These are phyloP conservation scores for Vollenhovia emeryi DNA, from an alignment of 1,140 invertebrate genomes.

Conservation along the genomic window DNA sequence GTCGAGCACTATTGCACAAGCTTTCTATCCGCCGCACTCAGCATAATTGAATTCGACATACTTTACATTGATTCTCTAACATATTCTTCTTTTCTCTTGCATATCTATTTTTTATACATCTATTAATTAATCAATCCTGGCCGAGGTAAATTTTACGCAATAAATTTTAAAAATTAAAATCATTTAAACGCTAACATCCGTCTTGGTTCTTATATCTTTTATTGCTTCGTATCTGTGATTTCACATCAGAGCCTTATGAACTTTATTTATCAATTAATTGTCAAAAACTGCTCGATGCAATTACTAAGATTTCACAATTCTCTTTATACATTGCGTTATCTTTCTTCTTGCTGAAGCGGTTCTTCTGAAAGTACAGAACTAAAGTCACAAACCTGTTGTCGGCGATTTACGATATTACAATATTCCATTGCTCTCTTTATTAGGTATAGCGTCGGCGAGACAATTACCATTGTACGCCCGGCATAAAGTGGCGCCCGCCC, in stretches of 20 bases:
- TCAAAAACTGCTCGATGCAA: background rate
- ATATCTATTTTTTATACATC: background rate
- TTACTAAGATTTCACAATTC: background rate
- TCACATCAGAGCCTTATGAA: no score
- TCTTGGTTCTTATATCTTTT: no score
- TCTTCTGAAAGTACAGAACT: background rate
- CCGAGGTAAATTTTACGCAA: no score
- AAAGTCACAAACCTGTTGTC: background rate
- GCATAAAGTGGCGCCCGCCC: slow-evolving; percentile 84
- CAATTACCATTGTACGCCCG: slow-evolving; percentile 80
- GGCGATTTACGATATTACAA: background rate
- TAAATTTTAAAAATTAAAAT: no score
- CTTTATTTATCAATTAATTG: background rate
- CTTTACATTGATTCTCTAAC: background rate
- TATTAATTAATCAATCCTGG: background rate
- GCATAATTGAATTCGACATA: background rate
- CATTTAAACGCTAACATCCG: no score
- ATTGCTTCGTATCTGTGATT: no score
- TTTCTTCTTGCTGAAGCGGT: background rate
- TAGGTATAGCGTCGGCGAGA: slow-evolving; percentile 74
- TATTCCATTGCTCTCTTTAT: background rate
- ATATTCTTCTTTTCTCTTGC: background rate
- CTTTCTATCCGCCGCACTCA: background rate
- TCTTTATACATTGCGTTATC: background rate
- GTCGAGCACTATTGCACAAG: background rate